Percentiles rank a stretch among this genome's conserved stretches.
Evolutionary conservation across 2,797 vertebrate genomes (phyloP).

Genomic region (Pangasius djambal): DNA sequence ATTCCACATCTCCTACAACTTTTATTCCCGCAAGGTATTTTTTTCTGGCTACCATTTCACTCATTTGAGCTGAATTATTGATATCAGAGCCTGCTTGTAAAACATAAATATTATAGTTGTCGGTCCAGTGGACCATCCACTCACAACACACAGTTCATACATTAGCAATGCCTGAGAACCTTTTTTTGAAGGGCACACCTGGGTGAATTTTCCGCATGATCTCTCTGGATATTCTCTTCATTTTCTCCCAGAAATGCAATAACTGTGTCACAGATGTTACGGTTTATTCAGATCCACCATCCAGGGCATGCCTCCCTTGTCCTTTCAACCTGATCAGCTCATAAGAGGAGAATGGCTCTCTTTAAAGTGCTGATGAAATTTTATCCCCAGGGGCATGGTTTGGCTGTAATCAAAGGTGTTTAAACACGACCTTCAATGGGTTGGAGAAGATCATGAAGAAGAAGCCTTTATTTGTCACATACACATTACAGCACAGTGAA

Average conservation of each 20-base stretch:
- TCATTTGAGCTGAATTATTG: background rate
- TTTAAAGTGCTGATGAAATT: slow-evolving; percentile 9
- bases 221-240: background rate
- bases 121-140: background rate
- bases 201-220: slow-evolving; percentile 20
- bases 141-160: slow-evolving; percentile 1
- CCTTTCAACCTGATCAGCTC: slow-evolving; percentile 2
- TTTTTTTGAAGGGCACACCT: background rate
- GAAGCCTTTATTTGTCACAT: too few relatives aligned
- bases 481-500: too few relatives aligned
- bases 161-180: slow-evolving; percentile 3
- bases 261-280: background rate
- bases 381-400: background rate
- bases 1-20: background rate
- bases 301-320: slow-evolving; percentile 7
- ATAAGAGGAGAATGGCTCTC: slow-evolving; percentile 9
- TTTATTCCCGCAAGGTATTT: background rate
- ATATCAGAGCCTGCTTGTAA: background rate
- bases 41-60: background rate
- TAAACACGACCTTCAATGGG: slow-evolving; percentile 23
- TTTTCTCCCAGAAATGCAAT: slow-evolving; percentile 15
- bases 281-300: slow-evolving; percentile 22
- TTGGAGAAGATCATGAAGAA: background rate
- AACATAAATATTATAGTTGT: slow-evolving; percentile 27
- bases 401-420: background rate